Evolutionary conservation across 2,888 invertebrate genomes (phyloP).

Genomic region (Steinernema scapterisci): DNA sequence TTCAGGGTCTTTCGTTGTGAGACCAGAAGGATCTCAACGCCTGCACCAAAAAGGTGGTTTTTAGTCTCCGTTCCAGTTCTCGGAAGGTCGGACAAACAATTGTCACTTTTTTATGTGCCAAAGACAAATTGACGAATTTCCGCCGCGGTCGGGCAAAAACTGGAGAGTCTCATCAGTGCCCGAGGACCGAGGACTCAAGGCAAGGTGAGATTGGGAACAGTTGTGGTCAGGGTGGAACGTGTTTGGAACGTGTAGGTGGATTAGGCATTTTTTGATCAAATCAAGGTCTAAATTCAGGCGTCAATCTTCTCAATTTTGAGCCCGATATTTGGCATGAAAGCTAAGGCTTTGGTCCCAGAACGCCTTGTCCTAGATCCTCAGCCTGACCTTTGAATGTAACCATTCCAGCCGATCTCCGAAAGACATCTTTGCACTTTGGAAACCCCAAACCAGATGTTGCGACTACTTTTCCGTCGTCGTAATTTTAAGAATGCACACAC

Average conservation of each 20-base stretch:
- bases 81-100: neutral
- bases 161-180: neutral
- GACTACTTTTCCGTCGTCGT: neutral
- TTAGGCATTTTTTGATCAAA: neutral
- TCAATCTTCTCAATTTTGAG: no score
- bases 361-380: no score
- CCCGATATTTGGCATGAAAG: no score
- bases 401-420: no score
- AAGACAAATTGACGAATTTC: neutral
- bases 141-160: neutral
- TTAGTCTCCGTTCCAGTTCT: no score
- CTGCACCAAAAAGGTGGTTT: no score
- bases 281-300: no score
- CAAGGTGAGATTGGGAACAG: neutral
- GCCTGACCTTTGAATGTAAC: no score
- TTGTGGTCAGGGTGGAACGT: neutral
- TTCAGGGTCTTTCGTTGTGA: no score
- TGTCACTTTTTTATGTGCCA: neutral
- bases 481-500: slow-evolving; percentile 33
- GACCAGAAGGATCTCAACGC: neutral
- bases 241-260: neutral
- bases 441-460: neutral
- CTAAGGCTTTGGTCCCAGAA: no score
- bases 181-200: no score
- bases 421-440: neutral